A percentile compares a stretch with the other conserved stretches of the same genome.
These are phyloP conservation scores for Spinibarbus caldwelli DNA, from an alignment of 2,797 vertebrate species.

Conservation along the genomic window DNA sequence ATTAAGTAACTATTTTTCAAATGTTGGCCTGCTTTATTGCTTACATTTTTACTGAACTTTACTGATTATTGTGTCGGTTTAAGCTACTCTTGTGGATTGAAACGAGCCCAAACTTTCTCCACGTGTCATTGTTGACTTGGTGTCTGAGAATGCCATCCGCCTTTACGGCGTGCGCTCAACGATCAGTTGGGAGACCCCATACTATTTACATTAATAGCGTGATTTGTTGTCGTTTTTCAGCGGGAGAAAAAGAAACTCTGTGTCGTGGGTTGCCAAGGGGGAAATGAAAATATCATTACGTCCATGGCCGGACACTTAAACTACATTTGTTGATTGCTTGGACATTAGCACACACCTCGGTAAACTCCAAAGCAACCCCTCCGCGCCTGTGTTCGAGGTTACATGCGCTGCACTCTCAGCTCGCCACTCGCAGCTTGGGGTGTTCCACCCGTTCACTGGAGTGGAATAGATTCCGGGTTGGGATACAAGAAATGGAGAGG, in stretches of 20 bases:
- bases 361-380: constrained; percentile 86
- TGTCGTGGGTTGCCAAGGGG: constrained; percentile 72
- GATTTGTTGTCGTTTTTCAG: constrained; percentile 52
- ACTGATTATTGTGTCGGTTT: constrained; percentile 73
- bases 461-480: constrained; percentile 65
- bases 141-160: constrained; percentile 41
- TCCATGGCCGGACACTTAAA: constrained; percentile 85
- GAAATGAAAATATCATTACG: constrained; percentile 60
- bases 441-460: constrained; percentile 73
- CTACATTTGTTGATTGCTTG: constrained; percentile 83
- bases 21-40: neutral
- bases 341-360: constrained; percentile 85
- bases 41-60: constrained; percentile 50
- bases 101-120: constrained; percentile 72
- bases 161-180: constrained; percentile 28
- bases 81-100: constrained; percentile 68
- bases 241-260: constrained; percentile 62
- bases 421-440: constrained; percentile 75
- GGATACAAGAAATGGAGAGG: constrained; percentile 57
- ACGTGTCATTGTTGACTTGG: constrained; percentile 61
- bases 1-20: neutral
- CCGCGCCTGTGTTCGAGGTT: constrained; percentile 79
- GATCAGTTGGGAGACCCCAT: constrained; percentile 43
- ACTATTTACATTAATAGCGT: constrained; percentile 52
- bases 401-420: constrained; percentile 72